phyloP scores from a whole-genome alignment of 2,888 invertebrate genomes.

The Papilio gigon region DNA sequence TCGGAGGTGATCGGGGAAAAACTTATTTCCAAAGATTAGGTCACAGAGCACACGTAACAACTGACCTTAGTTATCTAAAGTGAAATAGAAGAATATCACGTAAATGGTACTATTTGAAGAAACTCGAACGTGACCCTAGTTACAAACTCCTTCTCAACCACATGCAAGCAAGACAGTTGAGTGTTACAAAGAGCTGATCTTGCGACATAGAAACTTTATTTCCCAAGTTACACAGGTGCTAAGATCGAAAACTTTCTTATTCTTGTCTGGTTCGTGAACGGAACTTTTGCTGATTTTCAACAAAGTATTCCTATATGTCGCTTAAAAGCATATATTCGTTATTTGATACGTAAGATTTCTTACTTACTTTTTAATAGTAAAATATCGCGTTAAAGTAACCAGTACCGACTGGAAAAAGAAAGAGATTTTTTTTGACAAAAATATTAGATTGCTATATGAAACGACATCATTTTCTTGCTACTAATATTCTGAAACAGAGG shows the following conservation, averaged over 20 bases:
- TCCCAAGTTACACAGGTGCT: constrained; percentile 24
- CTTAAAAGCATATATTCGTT: background rate
- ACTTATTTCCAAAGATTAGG: too few relatives aligned
- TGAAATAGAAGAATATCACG: too few relatives aligned
- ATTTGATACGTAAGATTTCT: background rate
- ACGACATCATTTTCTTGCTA: too few relatives aligned
- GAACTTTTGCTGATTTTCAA: constrained; percentile 17
- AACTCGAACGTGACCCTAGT: background rate
- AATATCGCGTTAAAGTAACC: too few relatives aligned
- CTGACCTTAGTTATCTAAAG: too few relatives aligned
- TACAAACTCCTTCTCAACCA: background rate
- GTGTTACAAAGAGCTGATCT: constrained; percentile 28
- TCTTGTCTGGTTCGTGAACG: constrained; percentile 12
- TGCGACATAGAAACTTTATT: constrained; percentile 24
- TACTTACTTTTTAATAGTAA: too few relatives aligned
- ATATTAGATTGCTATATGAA: too few relatives aligned
- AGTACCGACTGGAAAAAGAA: too few relatives aligned
- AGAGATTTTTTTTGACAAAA: background rate
- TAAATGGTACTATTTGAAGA: background rate
- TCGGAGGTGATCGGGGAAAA: too few relatives aligned
- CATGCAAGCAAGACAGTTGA: constrained; percentile 12
- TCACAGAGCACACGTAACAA: too few relatives aligned
- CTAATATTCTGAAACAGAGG: background rate
- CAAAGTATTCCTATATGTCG: constrained; percentile 3
- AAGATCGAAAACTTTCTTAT: constrained; percentile 32